Conservation (phyloP, 2,113 vertebrate species). For the Myotis davidii region DNA sequence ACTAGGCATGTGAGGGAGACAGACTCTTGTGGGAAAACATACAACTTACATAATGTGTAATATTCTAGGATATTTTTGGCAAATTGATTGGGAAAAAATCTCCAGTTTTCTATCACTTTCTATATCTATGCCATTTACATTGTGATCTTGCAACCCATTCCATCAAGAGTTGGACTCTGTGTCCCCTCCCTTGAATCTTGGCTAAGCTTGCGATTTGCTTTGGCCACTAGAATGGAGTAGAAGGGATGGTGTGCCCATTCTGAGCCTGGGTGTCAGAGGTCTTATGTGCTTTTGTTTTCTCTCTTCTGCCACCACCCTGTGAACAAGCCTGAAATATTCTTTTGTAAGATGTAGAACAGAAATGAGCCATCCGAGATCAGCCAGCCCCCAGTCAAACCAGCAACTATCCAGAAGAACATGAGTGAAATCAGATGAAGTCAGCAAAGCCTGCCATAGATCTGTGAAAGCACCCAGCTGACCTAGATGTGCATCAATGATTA, state of each 20-base stretch:
- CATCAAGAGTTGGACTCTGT: not conserved
- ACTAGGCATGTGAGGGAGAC: not conserved
- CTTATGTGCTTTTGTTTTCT: not conserved
- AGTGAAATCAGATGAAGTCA: not conserved
- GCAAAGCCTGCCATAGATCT: not conserved
- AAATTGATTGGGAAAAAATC: not conserved
- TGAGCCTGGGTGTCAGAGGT: not conserved
- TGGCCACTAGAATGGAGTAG: not conserved
- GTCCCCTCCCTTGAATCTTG: not conserved
- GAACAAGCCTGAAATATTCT: not conserved
- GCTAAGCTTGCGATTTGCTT: not conserved
- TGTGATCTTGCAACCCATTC: not conserved
- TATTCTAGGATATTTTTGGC: constrained; percentile 11
- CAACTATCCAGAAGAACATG: not conserved
- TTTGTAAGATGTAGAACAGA: not conserved
- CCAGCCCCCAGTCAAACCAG: not conserved
- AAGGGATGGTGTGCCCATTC: not conserved
- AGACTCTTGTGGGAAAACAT: not conserved
- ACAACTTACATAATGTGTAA: not conserved
- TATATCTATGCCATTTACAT: not conserved
- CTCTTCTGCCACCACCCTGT: not conserved
- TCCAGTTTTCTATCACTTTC: not conserved
- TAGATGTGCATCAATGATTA: not conserved
- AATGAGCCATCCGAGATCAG: not conserved
- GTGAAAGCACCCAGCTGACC: not conserved